These are phyloP conservation scores for Petrocephalus sullivani DNA, from an alignment of 2,797 vertebrate genomes.

Conservation along the genomic window DNA sequence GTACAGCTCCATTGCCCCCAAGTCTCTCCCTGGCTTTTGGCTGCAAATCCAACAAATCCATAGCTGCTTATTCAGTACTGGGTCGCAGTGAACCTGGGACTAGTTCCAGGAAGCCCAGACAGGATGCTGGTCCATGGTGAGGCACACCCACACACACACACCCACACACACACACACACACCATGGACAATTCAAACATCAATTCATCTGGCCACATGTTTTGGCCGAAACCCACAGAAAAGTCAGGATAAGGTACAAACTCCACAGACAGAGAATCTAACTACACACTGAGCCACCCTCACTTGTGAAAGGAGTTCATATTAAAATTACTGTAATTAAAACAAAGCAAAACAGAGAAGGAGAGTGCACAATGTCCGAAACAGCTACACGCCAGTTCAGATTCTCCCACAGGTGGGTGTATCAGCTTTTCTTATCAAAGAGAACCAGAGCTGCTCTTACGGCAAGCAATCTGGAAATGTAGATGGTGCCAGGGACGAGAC, in stretches of 20 bases:
- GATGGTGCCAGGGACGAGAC: not conserved
- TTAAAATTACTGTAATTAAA: not conserved
- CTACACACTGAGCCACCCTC: not conserved
- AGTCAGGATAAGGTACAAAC: not conserved
- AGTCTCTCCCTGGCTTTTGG: not conserved
- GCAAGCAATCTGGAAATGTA: not conserved
- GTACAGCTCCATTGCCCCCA: not conserved
- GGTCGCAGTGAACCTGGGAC: not conserved
- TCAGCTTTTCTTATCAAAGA: conserved; percentile 7
- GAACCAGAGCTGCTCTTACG: not conserved
- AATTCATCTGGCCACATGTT: not conserved
- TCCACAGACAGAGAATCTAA: not conserved
- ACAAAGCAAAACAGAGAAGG: no score
- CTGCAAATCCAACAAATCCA: not conserved
- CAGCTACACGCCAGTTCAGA: not conserved
- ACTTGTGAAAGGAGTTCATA: not conserved
- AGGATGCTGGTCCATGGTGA: not conserved
- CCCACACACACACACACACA: not conserved
- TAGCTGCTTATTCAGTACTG: not conserved
- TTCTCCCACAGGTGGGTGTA: not conserved
- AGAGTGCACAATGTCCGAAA: not conserved
- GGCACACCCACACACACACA: not conserved
- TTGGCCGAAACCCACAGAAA: not conserved
- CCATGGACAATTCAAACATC: not conserved
- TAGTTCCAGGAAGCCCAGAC: not conserved